Percentiles rank a stretch among this genome's conserved stretches.
Conservation (phyloP, 1,140 invertebrate species). For the Aphaenogaster rudis region DNA sequence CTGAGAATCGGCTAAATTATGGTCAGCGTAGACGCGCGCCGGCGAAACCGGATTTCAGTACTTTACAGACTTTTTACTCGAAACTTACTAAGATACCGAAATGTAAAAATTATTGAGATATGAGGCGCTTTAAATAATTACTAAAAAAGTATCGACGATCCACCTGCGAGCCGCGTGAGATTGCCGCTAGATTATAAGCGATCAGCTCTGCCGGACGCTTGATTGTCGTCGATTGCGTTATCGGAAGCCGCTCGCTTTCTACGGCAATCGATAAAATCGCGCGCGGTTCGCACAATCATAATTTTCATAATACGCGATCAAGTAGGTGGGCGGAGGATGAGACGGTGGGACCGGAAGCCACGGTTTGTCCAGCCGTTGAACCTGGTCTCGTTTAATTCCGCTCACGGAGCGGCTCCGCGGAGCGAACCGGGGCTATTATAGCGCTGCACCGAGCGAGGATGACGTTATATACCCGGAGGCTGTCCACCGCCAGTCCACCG, state of each 20-base stretch:
- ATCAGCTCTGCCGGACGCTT: conserved; percentile 8
- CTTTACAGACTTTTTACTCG: neutral
- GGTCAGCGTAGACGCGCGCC: neutral
- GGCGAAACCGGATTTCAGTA: conserved; percentile 20
- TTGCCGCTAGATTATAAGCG: neutral
- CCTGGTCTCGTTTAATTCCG: conserved; percentile 76
- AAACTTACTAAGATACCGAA: neutral
- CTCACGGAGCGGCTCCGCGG: conserved; percentile 69
- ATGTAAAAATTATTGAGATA: conserved; percentile 23
- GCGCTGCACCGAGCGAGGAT: conserved; percentile 66
- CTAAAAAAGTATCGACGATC: neutral
- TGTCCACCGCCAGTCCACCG: conserved; percentile 48
- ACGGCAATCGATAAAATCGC: conserved; percentile 49
- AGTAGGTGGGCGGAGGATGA: conserved; percentile 23
- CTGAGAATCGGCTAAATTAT: conserved; percentile 25
- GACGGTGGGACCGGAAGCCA: conserved; percentile 71
- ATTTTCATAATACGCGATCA: conserved; percentile 66
- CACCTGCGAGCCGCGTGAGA: neutral
- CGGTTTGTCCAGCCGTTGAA: conserved; percentile 75
- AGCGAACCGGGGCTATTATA: conserved; percentile 74
- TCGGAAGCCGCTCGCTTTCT: conserved; percentile 28
- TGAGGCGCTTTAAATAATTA: neutral
- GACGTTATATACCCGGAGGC: conserved; percentile 74
- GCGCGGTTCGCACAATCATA: conserved; percentile 57
- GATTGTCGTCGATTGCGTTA: conserved; percentile 47